Conservation (phyloP, 2,113 vertebrate species). For the Tenrec ecaudatus region DNA sequence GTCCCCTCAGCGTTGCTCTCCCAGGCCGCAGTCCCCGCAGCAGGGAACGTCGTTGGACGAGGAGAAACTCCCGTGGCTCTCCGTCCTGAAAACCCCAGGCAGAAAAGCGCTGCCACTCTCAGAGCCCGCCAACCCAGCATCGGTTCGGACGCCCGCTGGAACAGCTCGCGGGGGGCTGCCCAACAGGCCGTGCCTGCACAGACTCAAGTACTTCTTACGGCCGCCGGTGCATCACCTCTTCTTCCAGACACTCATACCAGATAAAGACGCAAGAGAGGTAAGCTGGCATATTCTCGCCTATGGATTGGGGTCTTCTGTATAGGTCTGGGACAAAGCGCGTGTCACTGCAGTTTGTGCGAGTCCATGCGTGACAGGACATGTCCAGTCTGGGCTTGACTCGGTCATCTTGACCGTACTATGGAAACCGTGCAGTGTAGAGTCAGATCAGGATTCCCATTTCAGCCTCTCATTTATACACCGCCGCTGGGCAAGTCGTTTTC, state of each 20-base stretch:
- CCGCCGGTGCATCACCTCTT: slow-evolving; percentile 86
- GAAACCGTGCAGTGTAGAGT: background rate
- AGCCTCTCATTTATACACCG: background rate
- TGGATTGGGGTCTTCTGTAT: background rate
- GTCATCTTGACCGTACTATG: background rate
- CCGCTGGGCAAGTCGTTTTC: background rate
- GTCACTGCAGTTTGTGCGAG: background rate
- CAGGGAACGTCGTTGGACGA: background rate
- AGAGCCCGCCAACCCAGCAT: background rate
- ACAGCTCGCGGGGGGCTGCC: background rate
- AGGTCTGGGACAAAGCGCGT: no score
- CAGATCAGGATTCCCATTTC: background rate
- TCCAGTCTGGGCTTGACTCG: background rate
- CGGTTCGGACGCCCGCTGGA: slow-evolving; percentile 31
- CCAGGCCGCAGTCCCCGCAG: background rate
- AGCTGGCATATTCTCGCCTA: background rate
- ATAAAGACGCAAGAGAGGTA: slow-evolving; percentile 84
- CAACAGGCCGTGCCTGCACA: slow-evolving; percentile 83
- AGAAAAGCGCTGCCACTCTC: slow-evolving; percentile 28
- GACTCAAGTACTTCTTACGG: slow-evolving; percentile 84
- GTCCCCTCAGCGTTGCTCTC: slow-evolving; percentile 1
- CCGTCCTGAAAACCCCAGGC: slow-evolving; percentile 16
- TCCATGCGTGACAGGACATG: background rate
- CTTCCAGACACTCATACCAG: slow-evolving; percentile 77
- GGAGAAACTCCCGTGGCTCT: slow-evolving; percentile 53